Conservation (phyloP, 2,113 vertebrate species). For the human (Homo sapiens) region GRCh38 chr1:149788501-149789000, state of each 20-base stretch:
- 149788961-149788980: background rate
- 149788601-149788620: slow-evolving; percentile 64
- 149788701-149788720: background rate
- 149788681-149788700: background rate
- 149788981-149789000: background rate
- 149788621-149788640: background rate
- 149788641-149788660: background rate
- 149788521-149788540: slow-evolving; percentile 35
- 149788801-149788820: background rate
- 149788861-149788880: background rate
- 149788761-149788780: background rate
- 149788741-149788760: background rate
- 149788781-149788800: background rate
- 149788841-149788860: background rate
- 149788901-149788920: background rate
- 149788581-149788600: background rate
- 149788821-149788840: background rate
- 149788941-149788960: background rate
- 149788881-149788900: slow-evolving; percentile 18
- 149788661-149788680: background rate
- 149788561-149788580: background rate
- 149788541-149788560: slow-evolving; percentile 54
- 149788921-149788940: background rate
- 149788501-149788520: background rate
- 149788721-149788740: background rate